These are phyloP conservation scores for Tyto alba DNA, from an alignment of 2,113 vertebrate species.

Conservation along the genomic window DNA sequence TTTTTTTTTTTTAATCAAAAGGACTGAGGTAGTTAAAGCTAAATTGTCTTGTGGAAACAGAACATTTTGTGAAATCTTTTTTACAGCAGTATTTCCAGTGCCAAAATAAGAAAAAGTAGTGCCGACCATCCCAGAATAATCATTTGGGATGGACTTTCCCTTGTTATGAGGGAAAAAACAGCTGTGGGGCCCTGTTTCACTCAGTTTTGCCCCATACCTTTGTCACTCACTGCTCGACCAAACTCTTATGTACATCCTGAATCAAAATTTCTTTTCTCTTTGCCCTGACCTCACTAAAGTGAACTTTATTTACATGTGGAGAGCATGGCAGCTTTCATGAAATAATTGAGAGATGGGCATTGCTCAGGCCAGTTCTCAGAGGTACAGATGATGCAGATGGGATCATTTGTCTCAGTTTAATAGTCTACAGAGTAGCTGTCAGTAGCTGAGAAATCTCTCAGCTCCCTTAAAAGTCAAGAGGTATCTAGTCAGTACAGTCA, in stretches of 20 bases:
- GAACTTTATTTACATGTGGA: background rate
- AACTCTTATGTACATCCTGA: background rate
- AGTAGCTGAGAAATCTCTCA: background rate
- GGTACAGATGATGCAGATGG: background rate
- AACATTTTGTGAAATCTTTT: background rate
- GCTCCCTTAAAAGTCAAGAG: background rate
- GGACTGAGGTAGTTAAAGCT: background rate
- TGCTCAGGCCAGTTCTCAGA: background rate
- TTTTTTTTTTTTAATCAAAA: background rate
- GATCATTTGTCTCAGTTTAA: constrained; percentile 10
- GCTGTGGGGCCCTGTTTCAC: background rate
- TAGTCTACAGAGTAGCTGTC: background rate
- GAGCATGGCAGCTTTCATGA: background rate
- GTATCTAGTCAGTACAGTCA: background rate
- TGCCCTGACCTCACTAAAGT: background rate
- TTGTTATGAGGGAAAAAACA: background rate
- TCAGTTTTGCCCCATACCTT: background rate
- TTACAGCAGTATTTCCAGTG: background rate
- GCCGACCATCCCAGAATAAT: background rate
- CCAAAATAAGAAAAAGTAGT: background rate
- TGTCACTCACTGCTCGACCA: background rate
- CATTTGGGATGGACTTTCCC: background rate
- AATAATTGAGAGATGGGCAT: background rate
- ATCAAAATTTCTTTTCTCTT: background rate
- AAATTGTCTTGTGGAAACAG: background rate